These are phyloP conservation scores for Mechanitis mazaeus DNA, from an alignment of 2,888 invertebrate species.

Conservation along the genomic window DNA sequence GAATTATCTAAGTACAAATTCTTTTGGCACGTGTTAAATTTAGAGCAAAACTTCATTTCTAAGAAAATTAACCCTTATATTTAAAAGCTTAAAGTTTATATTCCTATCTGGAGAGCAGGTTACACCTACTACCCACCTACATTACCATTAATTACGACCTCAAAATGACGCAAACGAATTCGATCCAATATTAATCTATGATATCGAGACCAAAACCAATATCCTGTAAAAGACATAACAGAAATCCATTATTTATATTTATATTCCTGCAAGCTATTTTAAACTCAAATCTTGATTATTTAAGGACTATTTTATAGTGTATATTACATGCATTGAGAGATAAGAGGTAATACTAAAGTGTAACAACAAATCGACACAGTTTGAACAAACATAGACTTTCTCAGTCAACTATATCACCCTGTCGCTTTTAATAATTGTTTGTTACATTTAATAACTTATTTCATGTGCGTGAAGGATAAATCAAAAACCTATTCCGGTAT, in stretches of 20 bases:
- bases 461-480: background rate
- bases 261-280: conserved; percentile 8
- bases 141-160: conserved; percentile 31
- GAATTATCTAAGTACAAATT: background rate
- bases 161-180: conserved; percentile 29
- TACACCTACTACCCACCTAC: conserved; percentile 30
- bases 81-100: background rate
- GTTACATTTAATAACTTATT: background rate
- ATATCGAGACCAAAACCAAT: conserved; percentile 30
- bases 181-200: conserved; percentile 30
- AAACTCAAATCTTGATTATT: background rate
- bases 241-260: conserved; percentile 29
- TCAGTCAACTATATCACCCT: conserved; percentile 11
- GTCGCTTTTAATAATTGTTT: conserved; percentile 14
- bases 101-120: background rate
- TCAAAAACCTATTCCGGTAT: background rate
- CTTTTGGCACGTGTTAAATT: background rate
- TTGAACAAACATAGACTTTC: conserved; percentile 15
- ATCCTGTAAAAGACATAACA: conserved; percentile 28
- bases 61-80: background rate
- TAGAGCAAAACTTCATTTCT: background rate
- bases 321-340: conserved; percentile 4
- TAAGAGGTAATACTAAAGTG: conserved; percentile 14
- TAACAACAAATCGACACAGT: conserved; percentile 17
- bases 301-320: conserved; percentile 9